Evolutionary conservation across 1,140 invertebrate species (phyloP).

Genomic region (Idris sp.): DNA sequence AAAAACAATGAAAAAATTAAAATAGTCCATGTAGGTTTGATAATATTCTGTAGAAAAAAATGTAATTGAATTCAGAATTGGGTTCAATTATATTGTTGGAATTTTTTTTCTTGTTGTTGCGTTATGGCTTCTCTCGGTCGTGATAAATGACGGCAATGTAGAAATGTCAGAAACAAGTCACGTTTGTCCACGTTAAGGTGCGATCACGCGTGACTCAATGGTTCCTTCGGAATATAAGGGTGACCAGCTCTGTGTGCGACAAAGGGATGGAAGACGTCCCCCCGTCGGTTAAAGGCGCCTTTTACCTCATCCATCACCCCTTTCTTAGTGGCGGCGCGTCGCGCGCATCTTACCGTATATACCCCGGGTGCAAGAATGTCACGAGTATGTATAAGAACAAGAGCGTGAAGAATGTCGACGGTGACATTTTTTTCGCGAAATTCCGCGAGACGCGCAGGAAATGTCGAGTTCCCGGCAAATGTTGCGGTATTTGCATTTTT

Average conservation of each 20-base stretch:
- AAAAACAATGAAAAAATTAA: too few species aligned
- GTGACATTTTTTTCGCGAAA: conserved; percentile 47
- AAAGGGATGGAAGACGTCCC: conserved; percentile 66
- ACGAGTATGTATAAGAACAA: conserved; percentile 51
- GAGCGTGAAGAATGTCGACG: conserved; percentile 55
- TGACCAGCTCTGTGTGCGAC: conserved; percentile 52
- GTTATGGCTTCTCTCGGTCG: conserved; percentile 35
- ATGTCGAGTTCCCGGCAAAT: conserved; percentile 24
- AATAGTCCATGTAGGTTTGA: too few species aligned
- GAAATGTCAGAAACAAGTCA: conserved; percentile 58
- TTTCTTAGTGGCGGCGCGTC: conserved; percentile 53
- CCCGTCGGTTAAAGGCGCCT: conserved; percentile 67
- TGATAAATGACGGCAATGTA: conserved; percentile 53
- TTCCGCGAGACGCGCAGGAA: conserved; percentile 42
- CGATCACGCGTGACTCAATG: conserved; percentile 60
- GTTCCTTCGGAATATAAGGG: conserved; percentile 46
- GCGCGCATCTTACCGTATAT: conserved; percentile 36
- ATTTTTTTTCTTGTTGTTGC: conserved; percentile 38
- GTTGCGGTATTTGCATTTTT: conserved; percentile 46
- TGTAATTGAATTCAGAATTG: too few species aligned
- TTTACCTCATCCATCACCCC: conserved; percentile 66
- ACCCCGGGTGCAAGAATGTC: conserved; percentile 53
- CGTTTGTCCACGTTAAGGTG: conserved; percentile 62
- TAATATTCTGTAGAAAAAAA: too few species aligned
- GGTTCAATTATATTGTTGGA: conserved; percentile 43